These are phyloP conservation scores for Neodiprion fabricii DNA, from an alignment of 1,140 invertebrate species.

Conservation along the genomic window DNA sequence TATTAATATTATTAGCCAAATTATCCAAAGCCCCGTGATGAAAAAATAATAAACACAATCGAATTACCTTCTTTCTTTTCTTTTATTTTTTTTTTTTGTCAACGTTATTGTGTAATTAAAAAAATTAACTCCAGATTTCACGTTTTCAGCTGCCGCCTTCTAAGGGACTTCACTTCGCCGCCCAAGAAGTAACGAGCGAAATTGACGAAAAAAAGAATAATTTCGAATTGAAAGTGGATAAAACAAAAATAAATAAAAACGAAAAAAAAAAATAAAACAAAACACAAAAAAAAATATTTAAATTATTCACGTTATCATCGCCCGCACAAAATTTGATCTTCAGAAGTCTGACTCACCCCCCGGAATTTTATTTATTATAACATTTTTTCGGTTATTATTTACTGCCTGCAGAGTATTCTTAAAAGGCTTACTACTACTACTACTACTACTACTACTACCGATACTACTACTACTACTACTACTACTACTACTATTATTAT, in stretches of 20 bases:
- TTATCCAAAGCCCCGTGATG: neutral
- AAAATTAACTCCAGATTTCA: slow-evolving; percentile 26
- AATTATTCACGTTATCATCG: slow-evolving; percentile 6
- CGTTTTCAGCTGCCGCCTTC: slow-evolving; percentile 54
- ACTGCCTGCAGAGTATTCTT: no score
- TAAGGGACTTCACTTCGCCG: slow-evolving; percentile 46
- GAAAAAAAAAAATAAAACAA: slow-evolving; percentile 39
- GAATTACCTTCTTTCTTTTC: no score
- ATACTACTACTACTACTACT: no score
- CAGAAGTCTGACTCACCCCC: slow-evolving; percentile 32
- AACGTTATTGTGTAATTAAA: neutral
- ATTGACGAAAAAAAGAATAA: slow-evolving; percentile 37
- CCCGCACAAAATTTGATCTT: neutral
- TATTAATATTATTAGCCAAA: neutral
- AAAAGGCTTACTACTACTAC: no score
- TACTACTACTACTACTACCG: no score
- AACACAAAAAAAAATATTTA: slow-evolving; percentile 19
- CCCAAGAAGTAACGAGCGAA: slow-evolving; percentile 44
- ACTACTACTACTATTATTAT: neutral
- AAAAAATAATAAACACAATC: neutral
- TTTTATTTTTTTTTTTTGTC: neutral
- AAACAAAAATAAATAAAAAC: slow-evolving; percentile 35
- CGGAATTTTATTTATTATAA: slow-evolving; percentile 47
- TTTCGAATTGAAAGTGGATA: slow-evolving; percentile 28
- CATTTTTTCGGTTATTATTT: slow-evolving; percentile 21